phyloP scores from a whole-genome alignment of 2,888 invertebrate genomes.

The Pogonocherus hispidulus region DNA sequence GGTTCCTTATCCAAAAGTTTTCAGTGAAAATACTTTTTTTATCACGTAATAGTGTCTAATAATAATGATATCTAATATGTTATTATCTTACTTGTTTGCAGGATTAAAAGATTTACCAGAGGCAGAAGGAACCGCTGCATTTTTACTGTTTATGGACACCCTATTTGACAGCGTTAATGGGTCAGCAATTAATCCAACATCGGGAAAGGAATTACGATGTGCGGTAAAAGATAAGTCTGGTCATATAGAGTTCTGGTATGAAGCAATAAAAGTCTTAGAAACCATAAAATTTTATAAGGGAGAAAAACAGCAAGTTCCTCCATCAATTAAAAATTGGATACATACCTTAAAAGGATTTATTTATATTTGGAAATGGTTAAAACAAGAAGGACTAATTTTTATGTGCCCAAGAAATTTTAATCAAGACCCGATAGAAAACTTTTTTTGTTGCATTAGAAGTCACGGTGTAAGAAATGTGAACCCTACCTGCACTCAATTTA shows the following conservation, averaged over 20 bases:
- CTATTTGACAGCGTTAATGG: not conserved
- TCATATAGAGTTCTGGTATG: not conserved
- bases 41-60: too few relatives aligned
- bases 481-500: not conserved
- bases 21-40: too few relatives aligned
- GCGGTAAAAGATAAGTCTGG: not conserved
- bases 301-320: not conserved
- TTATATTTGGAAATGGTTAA: too few relatives aligned
- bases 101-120: too few relatives aligned
- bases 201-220: not conserved
- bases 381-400: too few relatives aligned
- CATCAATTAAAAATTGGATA: not conserved
- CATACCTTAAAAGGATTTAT: not conserved
- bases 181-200: not conserved
- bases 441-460: not conserved
- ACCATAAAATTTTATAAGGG: not conserved
- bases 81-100: too few relatives aligned
- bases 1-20: too few relatives aligned
- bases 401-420: too few relatives aligned
- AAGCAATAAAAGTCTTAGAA: not conserved
- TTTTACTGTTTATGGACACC: not conserved
- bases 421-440: not conserved
- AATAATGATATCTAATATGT: too few relatives aligned
- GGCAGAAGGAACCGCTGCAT: not conserved
- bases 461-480: not conserved